Conservation (phyloP, 35 echinoderm and acorn worm genomes). For the Nesometra sesokonis region DNA sequence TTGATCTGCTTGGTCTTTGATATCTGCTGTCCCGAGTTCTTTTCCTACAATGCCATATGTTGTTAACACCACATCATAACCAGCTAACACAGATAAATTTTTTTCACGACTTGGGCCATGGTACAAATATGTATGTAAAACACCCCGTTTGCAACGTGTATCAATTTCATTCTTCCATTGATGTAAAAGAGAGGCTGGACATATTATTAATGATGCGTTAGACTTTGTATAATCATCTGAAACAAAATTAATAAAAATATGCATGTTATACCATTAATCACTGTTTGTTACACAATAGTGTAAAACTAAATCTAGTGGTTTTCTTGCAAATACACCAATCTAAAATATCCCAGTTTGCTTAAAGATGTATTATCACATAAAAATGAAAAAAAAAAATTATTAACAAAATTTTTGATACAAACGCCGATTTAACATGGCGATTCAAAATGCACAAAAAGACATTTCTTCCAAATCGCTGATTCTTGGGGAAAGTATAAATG, state of each 20-base stretch:
- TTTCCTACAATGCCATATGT: conserved; percentile 72
- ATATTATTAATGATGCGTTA: conserved; percentile 58
- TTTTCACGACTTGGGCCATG: conserved; percentile 72
- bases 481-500: too few species aligned
- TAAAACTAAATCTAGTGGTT: too few species aligned
- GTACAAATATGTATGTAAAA: conserved; percentile 50
- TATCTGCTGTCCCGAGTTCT: conserved; percentile 32
- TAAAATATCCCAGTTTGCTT: too few species aligned
- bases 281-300: too few species aligned
- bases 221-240: conserved; percentile 53
- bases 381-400: too few species aligned
- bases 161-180: conserved; percentile 87
- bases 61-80: conserved; percentile 85
- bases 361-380: too few species aligned
- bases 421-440: too few species aligned
- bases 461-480: too few species aligned
- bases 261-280: background rate
- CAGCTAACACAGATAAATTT: conserved; percentile 32
- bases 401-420: too few species aligned
- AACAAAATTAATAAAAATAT: background rate
- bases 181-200: conserved; percentile 79
- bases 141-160: conserved; percentile 38
- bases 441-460: too few species aligned
- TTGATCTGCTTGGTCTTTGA: conserved; percentile 25
- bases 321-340: too few species aligned